A percentile compares a stretch with the other conserved stretches of the same genome.
phyloP scores from a whole-genome alignment of 2,888 invertebrate species.

The Drosophila nr. fundita region DNA sequence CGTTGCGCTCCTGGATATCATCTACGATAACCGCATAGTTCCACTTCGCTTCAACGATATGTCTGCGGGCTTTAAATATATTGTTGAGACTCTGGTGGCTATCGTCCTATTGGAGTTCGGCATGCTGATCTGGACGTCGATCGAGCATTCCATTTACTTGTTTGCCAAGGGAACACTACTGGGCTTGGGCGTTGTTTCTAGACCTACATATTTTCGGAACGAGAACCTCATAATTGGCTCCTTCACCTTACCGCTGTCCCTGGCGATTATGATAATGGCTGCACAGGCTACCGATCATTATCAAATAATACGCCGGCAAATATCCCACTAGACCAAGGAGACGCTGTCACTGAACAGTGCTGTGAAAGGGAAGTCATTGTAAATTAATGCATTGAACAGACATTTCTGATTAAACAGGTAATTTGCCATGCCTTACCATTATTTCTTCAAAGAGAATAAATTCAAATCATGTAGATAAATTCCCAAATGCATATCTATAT shows the following conservation, averaged over 20 bases:
- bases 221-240: slow-evolving; percentile 43
- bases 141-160: slow-evolving; percentile 36
- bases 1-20: slow-evolving; percentile 45
- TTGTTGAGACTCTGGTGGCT: slow-evolving; percentile 36
- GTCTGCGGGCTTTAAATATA: slow-evolving; percentile 1
- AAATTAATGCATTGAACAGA: not conserved
- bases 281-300: slow-evolving; percentile 43
- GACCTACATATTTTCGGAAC: slow-evolving; percentile 4
- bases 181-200: slow-evolving; percentile 13
- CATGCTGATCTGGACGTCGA: slow-evolving; percentile 45
- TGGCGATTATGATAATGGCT: slow-evolving; percentile 34
- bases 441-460: not conserved
- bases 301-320: not conserved
- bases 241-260: slow-evolving; percentile 55
- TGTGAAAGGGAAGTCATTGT: not conserved
- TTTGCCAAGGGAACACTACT: slow-evolving; percentile 27
- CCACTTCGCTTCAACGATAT: slow-evolving; percentile 24
- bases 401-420: not conserved
- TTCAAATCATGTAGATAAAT: not conserved
- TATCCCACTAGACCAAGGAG: not conserved
- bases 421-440: not conserved
- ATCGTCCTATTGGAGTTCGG: slow-evolving; percentile 38
- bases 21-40: slow-evolving; percentile 42
- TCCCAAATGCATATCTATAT: not conserved
- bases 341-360: not conserved